These are phyloP conservation scores for Rhinogobius similis DNA, from an alignment of 2,113 vertebrate genomes.

Conservation along the genomic window DNA sequence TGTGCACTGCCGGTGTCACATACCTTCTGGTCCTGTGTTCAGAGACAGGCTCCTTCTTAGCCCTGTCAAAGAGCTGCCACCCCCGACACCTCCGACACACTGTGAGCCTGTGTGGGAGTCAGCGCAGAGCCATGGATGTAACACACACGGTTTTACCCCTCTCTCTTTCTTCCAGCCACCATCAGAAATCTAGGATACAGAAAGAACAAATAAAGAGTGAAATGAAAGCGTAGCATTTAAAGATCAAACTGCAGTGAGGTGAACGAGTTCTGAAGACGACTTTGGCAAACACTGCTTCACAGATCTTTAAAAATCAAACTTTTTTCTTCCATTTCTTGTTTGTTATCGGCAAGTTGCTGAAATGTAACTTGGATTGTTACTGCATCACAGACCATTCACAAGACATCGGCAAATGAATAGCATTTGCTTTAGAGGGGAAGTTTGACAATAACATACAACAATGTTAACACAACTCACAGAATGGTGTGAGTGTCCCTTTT, in stretches of 20 bases:
- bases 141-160: constrained; percentile 3
- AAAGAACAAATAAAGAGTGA: neutral
- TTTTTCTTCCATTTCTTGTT: neutral
- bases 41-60: constrained; percentile 65
- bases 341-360: neutral
- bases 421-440: too few species aligned
- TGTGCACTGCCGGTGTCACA: constrained; percentile 31
- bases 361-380: neutral
- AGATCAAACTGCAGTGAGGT: neutral
- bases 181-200: constrained; percentile 20
- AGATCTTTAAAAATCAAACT: neutral
- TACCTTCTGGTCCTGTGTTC: constrained; percentile 44
- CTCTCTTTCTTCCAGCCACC: constrained; percentile 3
- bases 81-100: constrained; percentile 38
- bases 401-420: too few species aligned
- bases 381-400: neutral
- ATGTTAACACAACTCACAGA: too few species aligned
- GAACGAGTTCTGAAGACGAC: neutral
- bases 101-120: constrained; percentile 56
- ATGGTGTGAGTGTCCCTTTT: too few species aligned
- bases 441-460: too few species aligned
- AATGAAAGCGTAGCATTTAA: neutral
- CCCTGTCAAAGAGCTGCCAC: constrained; percentile 63
- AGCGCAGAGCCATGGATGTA: constrained; percentile 23
- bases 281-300: neutral